A percentile compares a stretch with the other conserved stretches of the same genome.
These are phyloP conservation scores for Porites divaricata DNA, from an alignment of 92 coral and sea anemone species.

Conservation along the genomic window DNA sequence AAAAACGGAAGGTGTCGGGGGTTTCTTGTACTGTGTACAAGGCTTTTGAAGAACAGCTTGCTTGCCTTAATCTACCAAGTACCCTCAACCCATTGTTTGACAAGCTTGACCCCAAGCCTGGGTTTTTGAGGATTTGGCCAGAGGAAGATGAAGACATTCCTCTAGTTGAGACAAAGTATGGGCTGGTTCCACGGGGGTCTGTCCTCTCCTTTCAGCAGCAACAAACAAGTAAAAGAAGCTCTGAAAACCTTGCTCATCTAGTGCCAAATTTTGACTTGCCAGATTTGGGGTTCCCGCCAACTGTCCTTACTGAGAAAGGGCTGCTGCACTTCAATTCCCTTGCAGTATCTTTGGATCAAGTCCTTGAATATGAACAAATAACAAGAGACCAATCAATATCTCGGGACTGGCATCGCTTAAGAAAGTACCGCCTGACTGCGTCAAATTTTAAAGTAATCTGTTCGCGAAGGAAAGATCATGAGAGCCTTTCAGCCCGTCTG, in stretches of 20 bases:
- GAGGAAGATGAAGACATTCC: constrained; percentile 51
- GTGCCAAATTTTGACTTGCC: constrained; percentile 54
- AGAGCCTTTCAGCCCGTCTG: constrained; percentile 10
- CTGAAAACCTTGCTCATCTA: constrained; percentile 8
- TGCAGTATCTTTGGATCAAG: constrained; percentile 28
- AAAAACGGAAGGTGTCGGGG: constrained; percentile 48
- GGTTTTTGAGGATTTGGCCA: constrained; percentile 61
- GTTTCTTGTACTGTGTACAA: constrained; percentile 43
- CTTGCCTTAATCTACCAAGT: constrained; percentile 32
- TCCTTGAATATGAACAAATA: constrained; percentile 31
- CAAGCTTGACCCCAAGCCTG: constrained; percentile 44
- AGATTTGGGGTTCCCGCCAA: constrained; percentile 26
- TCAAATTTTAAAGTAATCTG: constrained; percentile 45
- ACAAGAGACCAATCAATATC: constrained; percentile 39
- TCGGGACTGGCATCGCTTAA: constrained; percentile 37
- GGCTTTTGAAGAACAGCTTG: constrained; percentile 39
- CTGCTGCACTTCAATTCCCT: constrained; percentile 47
- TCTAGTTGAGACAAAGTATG: constrained; percentile 39
- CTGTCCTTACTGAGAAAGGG: constrained; percentile 50
- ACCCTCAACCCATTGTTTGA: constrained; percentile 41
- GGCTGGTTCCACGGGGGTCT: constrained; percentile 55
- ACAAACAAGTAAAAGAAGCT: constrained; percentile 31
- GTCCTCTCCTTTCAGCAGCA: constrained; percentile 55
- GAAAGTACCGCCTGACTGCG: constrained; percentile 31
- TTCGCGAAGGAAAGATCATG: constrained; percentile 22